phyloP scores from a whole-genome alignment of 2,113 vertebrate species.

The Sinocyclocheilus rhinocerous region DNA sequence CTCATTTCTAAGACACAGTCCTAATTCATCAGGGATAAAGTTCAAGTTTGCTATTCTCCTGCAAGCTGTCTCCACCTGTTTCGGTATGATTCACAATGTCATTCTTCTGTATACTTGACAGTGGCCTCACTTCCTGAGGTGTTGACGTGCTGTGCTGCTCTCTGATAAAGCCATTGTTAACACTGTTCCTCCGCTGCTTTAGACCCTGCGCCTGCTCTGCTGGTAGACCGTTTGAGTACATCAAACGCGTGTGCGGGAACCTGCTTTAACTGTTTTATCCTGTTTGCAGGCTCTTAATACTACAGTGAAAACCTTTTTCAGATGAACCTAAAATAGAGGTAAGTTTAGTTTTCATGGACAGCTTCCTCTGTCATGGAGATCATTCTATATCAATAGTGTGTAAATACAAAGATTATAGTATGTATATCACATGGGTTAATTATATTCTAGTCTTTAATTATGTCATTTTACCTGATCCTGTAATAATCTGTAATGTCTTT shows the following conservation, averaged over 20 bases:
- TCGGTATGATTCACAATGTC: not conserved
- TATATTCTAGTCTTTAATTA: not conserved
- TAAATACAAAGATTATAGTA: not conserved
- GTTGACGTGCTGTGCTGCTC: not conserved
- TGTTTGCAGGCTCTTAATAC: not conserved
- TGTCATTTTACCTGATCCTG: not conserved
- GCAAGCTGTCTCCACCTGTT: not conserved
- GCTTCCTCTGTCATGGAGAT: not conserved
- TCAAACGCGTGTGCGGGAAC: not conserved
- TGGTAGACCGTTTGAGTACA: not conserved
- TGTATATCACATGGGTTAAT: not conserved
- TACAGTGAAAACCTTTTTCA: not conserved
- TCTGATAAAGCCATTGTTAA: not conserved
- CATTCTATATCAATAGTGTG: not conserved
- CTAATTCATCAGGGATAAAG: not conserved
- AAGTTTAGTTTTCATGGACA: conserved; percentile 8
- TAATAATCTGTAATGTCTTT: not conserved
- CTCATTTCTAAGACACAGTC: not conserved
- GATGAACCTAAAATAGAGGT: not conserved
- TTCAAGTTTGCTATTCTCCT: not conserved
- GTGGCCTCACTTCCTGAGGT: conserved; percentile 44
- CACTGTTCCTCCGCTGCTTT: not conserved
- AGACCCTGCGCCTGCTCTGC: too few species aligned
- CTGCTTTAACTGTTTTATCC: conserved; percentile 15
- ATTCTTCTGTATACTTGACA: conserved; percentile 39